Evolutionary conservation across 2,113 vertebrate species (phyloP).

Genomic region (Hyperoodon ampullatus): DNA sequence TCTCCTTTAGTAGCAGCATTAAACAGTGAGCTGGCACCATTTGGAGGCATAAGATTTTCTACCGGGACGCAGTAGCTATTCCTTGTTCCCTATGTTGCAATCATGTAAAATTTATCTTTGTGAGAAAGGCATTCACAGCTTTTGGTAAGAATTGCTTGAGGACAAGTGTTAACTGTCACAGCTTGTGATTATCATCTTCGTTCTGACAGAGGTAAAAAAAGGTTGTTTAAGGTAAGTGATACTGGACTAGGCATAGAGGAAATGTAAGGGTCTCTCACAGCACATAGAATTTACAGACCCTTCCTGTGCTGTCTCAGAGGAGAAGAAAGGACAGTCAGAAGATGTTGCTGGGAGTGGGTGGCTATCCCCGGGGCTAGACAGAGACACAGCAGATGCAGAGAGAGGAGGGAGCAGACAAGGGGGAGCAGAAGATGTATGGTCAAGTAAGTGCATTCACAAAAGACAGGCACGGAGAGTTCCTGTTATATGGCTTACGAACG

Average conservation of each 20-base stretch:
- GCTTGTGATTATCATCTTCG: not conserved
- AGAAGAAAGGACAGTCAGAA: too few species aligned
- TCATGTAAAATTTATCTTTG: not conserved
- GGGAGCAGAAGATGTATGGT: rapidly evolving
- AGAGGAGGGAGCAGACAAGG: not conserved
- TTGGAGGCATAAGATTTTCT: not conserved
- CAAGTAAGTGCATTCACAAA: not conserved
- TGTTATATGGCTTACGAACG: rapidly evolving
- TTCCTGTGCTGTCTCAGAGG: not conserved
- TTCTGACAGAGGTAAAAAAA: not conserved
- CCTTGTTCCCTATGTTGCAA: not conserved
- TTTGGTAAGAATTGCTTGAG: not conserved
- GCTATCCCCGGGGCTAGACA: rapidly evolving
- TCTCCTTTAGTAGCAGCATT: not conserved
- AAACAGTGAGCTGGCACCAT: not conserved
- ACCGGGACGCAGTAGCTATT: rapidly evolving
- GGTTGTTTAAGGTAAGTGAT: not conserved
- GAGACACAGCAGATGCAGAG: not conserved
- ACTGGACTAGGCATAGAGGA: not conserved
- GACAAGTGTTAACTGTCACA: not conserved
- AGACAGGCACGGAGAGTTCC: rapidly evolving
- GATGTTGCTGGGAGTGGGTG: not conserved
- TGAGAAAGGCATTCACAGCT: not conserved
- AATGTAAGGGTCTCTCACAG: too few species aligned
- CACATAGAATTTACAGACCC: too few species aligned